phyloP scores from a whole-genome alignment of 2,113 vertebrate genomes.

The Corythornis vintsioides region DNA sequence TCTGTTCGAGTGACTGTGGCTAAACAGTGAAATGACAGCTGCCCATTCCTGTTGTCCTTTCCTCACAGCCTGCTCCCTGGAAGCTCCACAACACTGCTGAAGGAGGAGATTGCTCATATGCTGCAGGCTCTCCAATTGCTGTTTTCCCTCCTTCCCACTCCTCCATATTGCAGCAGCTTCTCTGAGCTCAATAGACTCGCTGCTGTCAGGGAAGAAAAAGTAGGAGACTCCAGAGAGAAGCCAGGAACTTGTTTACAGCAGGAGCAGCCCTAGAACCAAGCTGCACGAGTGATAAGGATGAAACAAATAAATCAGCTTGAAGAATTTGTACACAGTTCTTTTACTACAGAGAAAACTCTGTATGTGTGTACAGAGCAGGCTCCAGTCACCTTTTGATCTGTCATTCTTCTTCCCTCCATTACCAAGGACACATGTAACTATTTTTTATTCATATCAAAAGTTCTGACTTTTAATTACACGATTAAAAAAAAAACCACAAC shows the following conservation, averaged over 20 bases:
- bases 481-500: too few species aligned
- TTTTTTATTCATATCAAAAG: neutral
- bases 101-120: conserved; percentile 37
- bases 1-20: neutral
- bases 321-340: neutral
- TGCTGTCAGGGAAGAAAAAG: neutral
- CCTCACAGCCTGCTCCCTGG: neutral
- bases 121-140: neutral
- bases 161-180: neutral
- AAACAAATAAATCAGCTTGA: neutral
- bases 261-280: neutral
- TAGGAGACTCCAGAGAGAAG: neutral
- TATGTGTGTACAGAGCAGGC: neutral
- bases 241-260: neutral
- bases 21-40: conserved; percentile 41
- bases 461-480: neutral
- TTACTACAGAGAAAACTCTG: neutral
- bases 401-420: neutral
- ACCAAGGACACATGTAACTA: neutral
- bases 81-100: neutral
- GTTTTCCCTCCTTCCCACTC: neutral
- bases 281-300: neutral
- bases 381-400: neutral
- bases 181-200: fast-evolving
- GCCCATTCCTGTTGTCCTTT: conserved; percentile 35